phyloP scores from a whole-genome alignment of 2,113 vertebrate genomes.

The Gnathonemus echidnorhynchus region DNA sequence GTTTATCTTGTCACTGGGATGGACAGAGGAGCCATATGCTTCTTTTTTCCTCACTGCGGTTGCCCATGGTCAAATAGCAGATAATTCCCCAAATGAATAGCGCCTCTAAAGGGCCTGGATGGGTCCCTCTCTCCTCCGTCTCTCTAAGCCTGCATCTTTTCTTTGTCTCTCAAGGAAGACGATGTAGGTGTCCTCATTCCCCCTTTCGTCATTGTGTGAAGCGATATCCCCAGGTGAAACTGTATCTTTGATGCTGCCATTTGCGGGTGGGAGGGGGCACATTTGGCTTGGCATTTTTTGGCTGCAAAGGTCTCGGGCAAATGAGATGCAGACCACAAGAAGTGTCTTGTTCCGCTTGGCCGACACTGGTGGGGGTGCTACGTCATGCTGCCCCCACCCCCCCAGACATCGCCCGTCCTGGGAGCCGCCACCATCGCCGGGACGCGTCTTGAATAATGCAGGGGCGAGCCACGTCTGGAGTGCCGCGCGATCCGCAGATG shows the following conservation, averaged over 20 bases:
- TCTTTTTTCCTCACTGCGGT: neutral
- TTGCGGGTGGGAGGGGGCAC: neutral
- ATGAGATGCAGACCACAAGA: slow-evolving; percentile 3
- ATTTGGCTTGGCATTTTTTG: neutral
- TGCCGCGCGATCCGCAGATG: neutral
- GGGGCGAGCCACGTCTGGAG: neutral
- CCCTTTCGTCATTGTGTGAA: neutral
- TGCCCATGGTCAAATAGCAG: neutral
- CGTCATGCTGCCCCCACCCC: neutral
- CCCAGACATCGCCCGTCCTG: neutral
- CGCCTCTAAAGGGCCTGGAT: neutral
- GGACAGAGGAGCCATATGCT: neutral
- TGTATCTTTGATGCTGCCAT: neutral
- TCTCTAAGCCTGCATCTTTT: neutral
- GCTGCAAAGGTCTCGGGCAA: neutral
- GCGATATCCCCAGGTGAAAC: slow-evolving; percentile 9
- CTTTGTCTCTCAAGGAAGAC: neutral
- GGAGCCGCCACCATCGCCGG: neutral
- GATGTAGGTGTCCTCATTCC: neutral
- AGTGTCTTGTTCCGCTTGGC: slow-evolving; percentile 13
- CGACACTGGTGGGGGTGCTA: neutral
- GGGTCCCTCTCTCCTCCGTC: neutral
- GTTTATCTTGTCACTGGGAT: neutral
- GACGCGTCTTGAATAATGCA: slow-evolving; percentile 6
- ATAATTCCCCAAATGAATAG: neutral